Evolutionary conservation across 2,113 vertebrate genomes (phyloP).

Genomic region (Rhea americana): DNA sequence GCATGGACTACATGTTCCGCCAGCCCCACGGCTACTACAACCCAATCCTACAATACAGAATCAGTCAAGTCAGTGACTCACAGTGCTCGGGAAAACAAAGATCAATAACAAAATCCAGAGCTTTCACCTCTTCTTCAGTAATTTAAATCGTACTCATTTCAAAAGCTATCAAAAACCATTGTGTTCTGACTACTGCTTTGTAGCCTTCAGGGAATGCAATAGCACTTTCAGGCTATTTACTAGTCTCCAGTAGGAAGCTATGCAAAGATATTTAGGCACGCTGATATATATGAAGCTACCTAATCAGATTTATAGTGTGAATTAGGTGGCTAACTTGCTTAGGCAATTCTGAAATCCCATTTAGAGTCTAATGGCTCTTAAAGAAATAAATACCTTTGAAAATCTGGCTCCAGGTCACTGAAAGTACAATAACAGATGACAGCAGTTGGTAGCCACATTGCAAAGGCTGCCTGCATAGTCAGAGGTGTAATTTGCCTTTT

Average conservation of each 20-base stretch:
- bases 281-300: not conserved
- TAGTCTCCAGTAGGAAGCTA: not conserved
- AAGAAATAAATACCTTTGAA: conserved; percentile 47
- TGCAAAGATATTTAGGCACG: conserved; percentile 12
- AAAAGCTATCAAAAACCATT: not conserved
- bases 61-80: not conserved
- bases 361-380: conserved; percentile 50
- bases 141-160: not conserved
- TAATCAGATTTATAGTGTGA: conserved; percentile 42
- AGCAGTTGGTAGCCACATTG: not conserved
- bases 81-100: not conserved
- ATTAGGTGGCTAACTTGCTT: conserved; percentile 48
- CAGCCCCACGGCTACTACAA: not conserved
- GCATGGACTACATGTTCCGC: not conserved
- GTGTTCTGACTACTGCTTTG: not conserved
- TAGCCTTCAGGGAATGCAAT: not conserved
- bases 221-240: not conserved
- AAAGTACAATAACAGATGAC: not conserved
- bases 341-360: conserved; percentile 52
- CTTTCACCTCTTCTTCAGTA: not conserved
- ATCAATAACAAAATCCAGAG: not conserved
- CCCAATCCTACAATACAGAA: not conserved
- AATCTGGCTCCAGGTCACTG: conserved; percentile 26
- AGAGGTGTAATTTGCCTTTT: not conserved
- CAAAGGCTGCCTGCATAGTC: not conserved